These are phyloP conservation scores for Megalops atlanticus DNA, from an alignment of 2,113 vertebrate genomes.

Conservation along the genomic window DNA sequence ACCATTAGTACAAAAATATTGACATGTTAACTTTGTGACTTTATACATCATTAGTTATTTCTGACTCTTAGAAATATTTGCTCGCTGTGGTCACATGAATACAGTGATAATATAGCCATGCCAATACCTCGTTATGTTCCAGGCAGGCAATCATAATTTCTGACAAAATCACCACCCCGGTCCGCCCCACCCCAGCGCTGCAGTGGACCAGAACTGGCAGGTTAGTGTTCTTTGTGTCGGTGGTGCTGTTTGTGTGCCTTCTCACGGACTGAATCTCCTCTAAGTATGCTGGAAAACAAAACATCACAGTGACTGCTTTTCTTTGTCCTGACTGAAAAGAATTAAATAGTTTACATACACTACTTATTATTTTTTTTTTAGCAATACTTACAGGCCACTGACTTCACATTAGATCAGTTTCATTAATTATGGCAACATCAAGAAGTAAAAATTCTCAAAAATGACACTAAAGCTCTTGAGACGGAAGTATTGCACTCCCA, in stretches of 20 bases:
- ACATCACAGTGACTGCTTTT: not conserved
- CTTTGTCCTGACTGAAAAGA: not conserved
- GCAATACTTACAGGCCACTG: no score
- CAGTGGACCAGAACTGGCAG: constrained; percentile 91
- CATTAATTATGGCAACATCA: no score
- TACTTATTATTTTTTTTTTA: no score
- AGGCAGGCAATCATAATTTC: constrained; percentile 96
- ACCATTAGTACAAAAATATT: no score
- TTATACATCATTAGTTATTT: no score
- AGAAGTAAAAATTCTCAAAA: no score
- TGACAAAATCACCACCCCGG: constrained; percentile 88
- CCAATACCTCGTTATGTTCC: constrained; percentile 92
- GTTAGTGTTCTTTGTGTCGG: constrained; percentile 77
- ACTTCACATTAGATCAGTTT: no score
- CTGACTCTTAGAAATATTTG: not conserved
- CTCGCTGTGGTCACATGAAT: not conserved
- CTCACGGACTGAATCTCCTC: constrained; percentile 97
- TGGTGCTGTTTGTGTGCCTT: constrained; percentile 91
- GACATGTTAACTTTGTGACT: no score
- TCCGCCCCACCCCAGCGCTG: constrained; percentile 91
- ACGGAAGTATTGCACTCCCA: no score
- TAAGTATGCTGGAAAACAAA: constrained; percentile 79
- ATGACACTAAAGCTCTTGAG: no score
- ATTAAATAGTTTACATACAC: no score
- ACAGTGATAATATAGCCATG: not conserved